Evolutionary conservation across 1,140 invertebrate genomes (phyloP).

Genomic region (Palaemon carinicauda): DNA sequence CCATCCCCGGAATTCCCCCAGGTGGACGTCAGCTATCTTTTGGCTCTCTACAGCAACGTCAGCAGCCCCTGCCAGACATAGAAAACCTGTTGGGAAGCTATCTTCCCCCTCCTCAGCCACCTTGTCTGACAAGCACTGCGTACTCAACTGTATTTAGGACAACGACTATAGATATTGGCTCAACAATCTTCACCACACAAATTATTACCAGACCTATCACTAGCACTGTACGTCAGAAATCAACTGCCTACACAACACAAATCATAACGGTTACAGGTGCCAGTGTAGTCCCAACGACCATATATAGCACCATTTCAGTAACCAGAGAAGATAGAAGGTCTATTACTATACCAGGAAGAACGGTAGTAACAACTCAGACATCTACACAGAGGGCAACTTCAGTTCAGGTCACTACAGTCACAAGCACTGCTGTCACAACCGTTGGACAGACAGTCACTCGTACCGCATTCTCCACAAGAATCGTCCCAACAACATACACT

Average conservation of each 20-base stretch:
- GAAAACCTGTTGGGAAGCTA: not conserved
- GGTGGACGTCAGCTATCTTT: slow-evolving; percentile 34
- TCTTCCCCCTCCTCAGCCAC: not conserved
- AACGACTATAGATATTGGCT: too few relatives aligned
- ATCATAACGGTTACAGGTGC: not conserved
- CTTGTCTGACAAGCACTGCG: not conserved
- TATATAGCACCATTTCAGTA: not conserved
- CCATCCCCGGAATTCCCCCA: slow-evolving; percentile 30
- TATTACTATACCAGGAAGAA: not conserved
- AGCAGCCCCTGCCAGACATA: not conserved
- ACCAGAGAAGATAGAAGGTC: not conserved
- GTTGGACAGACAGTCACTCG: slow-evolving; percentile 18
- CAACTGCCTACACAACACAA: too few relatives aligned
- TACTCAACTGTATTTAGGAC: too few relatives aligned
- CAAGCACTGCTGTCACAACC: slow-evolving; percentile 3
- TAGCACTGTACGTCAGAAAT: not conserved
- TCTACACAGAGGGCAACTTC: not conserved
- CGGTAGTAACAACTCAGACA: not conserved
- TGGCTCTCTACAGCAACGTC: not conserved
- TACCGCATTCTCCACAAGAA: not conserved
- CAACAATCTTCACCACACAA: not conserved
- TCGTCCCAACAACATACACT: slow-evolving; percentile 38
- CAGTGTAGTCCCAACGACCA: not conserved
- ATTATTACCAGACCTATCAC: not conserved
- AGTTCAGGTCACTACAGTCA: not conserved